Percentiles rank a stretch among this genome's conserved stretches.
Conservation (phyloP, 2,113 vertebrate species). For the Mandrillus leucophaeus region DNA sequence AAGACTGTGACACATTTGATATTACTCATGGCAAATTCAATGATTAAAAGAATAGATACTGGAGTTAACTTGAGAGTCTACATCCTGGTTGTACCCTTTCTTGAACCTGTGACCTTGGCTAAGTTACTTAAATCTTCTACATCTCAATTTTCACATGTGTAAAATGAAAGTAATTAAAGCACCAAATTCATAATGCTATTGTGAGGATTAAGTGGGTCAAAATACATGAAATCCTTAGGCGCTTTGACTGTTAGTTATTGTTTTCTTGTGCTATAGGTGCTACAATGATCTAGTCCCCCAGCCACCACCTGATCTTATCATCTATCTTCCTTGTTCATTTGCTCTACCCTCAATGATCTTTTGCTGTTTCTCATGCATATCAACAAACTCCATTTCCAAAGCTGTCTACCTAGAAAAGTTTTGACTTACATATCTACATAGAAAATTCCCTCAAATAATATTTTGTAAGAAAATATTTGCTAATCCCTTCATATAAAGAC, state of each 20-base stretch:
- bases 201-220: background rate
- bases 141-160: background rate
- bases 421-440: background rate
- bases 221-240: background rate
- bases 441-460: background rate
- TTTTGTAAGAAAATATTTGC: background rate
- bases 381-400: background rate
- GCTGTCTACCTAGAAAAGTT: background rate
- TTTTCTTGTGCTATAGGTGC: too few relatives aligned
- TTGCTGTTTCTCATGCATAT: background rate
- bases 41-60: background rate
- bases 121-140: background rate
- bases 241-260: background rate
- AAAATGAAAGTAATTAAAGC: background rate
- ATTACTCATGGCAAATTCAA: background rate
- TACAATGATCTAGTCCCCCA: background rate
- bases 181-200: background rate
- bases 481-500: background rate
- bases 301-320: background rate
- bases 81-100: background rate
- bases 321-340: background rate
- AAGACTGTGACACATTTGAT: background rate
- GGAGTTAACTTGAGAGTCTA: background rate
- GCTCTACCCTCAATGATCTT: background rate
- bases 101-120: background rate